Evolutionary conservation across 1,140 invertebrate genomes (phyloP).

Genomic region (Ridgeia piscesae): DNA sequence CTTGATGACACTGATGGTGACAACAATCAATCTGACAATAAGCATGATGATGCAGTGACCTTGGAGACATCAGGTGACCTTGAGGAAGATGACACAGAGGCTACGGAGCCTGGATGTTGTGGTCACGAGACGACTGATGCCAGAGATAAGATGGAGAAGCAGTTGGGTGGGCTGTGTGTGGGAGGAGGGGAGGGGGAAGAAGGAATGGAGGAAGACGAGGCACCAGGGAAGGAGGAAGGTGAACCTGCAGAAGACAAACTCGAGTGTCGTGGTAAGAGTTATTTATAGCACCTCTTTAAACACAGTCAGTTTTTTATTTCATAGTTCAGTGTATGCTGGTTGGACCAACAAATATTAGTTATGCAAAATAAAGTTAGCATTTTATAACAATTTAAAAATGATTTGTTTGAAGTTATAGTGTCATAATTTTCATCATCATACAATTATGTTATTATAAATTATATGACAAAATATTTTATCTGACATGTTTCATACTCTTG

Average conservation of each 20-base stretch:
- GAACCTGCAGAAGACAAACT: neutral
- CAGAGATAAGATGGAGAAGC: neutral
- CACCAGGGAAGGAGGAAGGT: neutral
- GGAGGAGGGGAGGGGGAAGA: neutral
- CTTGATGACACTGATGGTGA: neutral
- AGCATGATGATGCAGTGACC: neutral
- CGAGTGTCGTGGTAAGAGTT: neutral
- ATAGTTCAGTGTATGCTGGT: no score
- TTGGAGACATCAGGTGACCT: constrained; percentile 17
- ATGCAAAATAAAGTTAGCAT: neutral
- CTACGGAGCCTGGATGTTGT: neutral
- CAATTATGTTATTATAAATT: neutral
- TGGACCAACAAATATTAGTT: no score
- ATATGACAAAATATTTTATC: no score
- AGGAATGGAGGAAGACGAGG: neutral
- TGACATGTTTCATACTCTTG: neutral
- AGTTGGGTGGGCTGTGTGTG: neutral
- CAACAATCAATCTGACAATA: neutral
- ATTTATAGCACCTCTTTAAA: neutral
- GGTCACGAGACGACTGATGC: neutral
- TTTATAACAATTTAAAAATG: no score
- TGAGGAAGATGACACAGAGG: constrained; percentile 9
- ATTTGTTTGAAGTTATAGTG: no score
- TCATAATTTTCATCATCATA: no score
- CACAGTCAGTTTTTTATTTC: neutral